Percentiles rank a stretch among this genome's conserved stretches.
These are phyloP conservation scores for Calyptommatus sinebrachiatus DNA, from an alignment of 2,113 vertebrate species.

Conservation along the genomic window DNA sequence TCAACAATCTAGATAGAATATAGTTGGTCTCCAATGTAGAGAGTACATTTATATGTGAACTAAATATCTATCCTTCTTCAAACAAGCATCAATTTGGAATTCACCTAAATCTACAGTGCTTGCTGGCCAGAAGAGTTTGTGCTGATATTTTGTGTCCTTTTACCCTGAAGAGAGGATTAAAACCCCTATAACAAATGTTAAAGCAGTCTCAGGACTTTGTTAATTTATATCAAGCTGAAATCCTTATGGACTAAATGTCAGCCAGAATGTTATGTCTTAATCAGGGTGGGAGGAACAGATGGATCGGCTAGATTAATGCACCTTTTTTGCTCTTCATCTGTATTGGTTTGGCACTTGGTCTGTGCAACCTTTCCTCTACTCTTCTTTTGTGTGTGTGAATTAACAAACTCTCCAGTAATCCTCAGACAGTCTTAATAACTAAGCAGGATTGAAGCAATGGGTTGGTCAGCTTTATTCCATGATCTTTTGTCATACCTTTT, in stretches of 20 bases:
- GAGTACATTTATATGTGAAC: conserved; percentile 1
- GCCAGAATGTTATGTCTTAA: conserved; percentile 14
- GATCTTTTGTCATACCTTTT: background rate
- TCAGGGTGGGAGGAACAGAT: conserved; percentile 4
- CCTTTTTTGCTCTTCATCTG: background rate
- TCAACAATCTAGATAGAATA: conserved; percentile 37
- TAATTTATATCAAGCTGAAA: conserved; percentile 1
- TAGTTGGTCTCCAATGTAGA: conserved; percentile 43
- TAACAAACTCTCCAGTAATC: background rate
- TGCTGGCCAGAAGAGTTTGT: rapidly evolving
- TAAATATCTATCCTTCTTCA: background rate
- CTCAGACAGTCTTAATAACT: background rate
- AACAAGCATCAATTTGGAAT: background rate
- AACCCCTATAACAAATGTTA: rapidly evolving
- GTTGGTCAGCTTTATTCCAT: background rate
- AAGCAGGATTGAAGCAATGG: background rate
- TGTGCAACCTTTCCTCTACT: background rate
- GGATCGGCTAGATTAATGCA: background rate
- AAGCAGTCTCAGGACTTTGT: background rate
- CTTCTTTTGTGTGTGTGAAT: background rate
- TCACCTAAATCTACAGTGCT: background rate
- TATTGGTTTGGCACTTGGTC: background rate
- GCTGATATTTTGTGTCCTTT: background rate
- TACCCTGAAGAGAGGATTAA: background rate
- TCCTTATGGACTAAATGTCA: background rate